Base-by-base conservation (phyloP, 2,888 invertebrate genomes). In the Catocala nupta region DNA sequence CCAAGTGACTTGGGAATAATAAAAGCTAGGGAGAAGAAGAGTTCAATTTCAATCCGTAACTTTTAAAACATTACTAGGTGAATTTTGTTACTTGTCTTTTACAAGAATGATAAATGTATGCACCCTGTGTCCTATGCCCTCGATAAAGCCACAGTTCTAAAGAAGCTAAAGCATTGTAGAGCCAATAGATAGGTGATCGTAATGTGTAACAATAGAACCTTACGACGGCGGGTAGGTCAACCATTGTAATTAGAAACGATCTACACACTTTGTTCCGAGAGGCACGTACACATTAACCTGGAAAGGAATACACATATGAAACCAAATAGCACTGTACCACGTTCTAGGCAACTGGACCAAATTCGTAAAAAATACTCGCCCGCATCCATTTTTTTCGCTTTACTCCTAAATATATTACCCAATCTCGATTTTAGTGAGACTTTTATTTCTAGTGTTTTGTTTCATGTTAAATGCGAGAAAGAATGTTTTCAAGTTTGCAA, bases 381-480 rank as follows among this genome's bases (percentile, higher is more conserved):
- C 5, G 36, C 43, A 33, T 51, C 43, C n/a, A 57, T 63, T 57
- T 63, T 63, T 63, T 51, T 16, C 56, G 25, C 47, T 70, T 61
- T 55, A 13, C 16, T 57, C 55, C 62, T 59, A 63, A 76, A 76
- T 76, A 59, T 77, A 75, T 71, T 63, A 68, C 71, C 68, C 77
- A 68, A 73, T 77, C 75, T 68, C 68, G 64, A 73, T 74, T 74
- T 77, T 59, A 57, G 65, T 56, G 52, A 62, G 59, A 55, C 65
- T 74, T 74, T 73, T 73, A 62, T 77, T 68, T 66, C 45, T 55
- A 65, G 58, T 56, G 55, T 74, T 77, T 77, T 73, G 74, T 77
- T 75, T 74, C 74, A 67, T 74, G 66, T 67, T 69, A 63, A 69
- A 77, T 65, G 65, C 45, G 63, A 63, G 57, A 61, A 63, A 58